Conservation (phyloP, 1,140 invertebrate genomes). For the Drosophila varians region DNA sequence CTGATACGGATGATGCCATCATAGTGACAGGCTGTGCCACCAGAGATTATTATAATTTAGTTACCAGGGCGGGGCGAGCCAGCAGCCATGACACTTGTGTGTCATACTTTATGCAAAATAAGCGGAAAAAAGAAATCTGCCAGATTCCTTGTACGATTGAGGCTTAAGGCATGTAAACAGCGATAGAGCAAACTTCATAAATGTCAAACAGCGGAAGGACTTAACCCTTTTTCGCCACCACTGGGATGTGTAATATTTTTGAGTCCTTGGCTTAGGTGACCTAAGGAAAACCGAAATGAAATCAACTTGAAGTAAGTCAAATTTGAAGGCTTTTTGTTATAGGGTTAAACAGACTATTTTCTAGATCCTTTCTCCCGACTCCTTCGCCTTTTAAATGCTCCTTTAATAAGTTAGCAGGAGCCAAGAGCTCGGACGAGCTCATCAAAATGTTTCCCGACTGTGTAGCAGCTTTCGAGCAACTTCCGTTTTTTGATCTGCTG, state of each 20-base stretch:
- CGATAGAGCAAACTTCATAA: constrained; percentile 47
- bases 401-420: constrained; percentile 63
- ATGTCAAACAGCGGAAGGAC: constrained; percentile 46
- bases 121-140: constrained; percentile 34
- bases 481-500: constrained; percentile 65
- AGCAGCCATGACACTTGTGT: constrained; percentile 34
- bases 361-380: background rate
- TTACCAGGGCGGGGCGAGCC: constrained; percentile 31
- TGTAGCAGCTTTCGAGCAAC: constrained; percentile 39
- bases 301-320: too few relatives aligned
- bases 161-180: constrained; percentile 38
- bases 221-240: constrained; percentile 4
- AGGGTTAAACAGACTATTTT: background rate
- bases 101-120: constrained; percentile 39
- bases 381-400: constrained; percentile 32
- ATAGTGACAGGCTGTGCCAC: constrained; percentile 42
- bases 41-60: constrained; percentile 70
- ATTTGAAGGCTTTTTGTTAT: too few relatives aligned
- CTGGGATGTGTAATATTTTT: background rate
- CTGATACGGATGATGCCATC: constrained; percentile 67
- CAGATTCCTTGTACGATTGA: constrained; percentile 46
- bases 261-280: too few relatives aligned
- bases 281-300: background rate
- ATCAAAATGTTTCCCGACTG: constrained; percentile 43
- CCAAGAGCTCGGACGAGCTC: constrained; percentile 32